Percentiles rank a stretch among this genome's conserved stretches.
These are phyloP conservation scores for Artibeus lituratus DNA, from an alignment of 2,797 vertebrate genomes.

Conservation along the genomic window DNA sequence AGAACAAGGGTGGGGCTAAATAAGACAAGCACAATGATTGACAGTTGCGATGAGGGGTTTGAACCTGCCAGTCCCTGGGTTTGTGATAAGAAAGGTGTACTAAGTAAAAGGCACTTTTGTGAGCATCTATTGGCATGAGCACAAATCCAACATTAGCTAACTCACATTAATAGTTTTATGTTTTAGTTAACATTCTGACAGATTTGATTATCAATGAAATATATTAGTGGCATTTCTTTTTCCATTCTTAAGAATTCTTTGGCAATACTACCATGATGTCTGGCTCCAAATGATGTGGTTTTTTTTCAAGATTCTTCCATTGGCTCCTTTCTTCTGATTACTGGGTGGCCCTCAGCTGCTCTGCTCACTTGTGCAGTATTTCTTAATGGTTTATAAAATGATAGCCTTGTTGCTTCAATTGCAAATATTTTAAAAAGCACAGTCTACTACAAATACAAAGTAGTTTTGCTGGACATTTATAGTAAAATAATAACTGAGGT, in stretches of 20 bases:
- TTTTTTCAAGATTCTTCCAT: background rate
- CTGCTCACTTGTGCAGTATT: background rate
- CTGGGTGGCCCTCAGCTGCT: background rate
- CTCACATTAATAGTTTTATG: background rate
- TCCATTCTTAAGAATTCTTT: background rate
- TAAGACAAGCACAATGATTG: background rate
- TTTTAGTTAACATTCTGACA: background rate
- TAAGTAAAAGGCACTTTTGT: slow-evolving; percentile 49
- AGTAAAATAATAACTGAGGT: background rate
- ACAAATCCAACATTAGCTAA: background rate
- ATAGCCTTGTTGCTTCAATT: background rate
- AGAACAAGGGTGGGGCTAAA: background rate
- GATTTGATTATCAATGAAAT: background rate
- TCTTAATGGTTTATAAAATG: background rate
- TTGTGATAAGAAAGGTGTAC: slow-evolving; percentile 62
- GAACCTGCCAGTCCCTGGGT: background rate
- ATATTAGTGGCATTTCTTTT: background rate
- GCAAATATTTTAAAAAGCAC: background rate
- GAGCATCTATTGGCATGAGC: slow-evolving; percentile 26
- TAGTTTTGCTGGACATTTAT: background rate
- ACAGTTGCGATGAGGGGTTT: background rate
- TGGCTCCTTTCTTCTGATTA: background rate
- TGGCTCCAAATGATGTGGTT: background rate
- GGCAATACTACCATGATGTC: background rate
- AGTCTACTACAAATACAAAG: background rate